Percentiles rank a stretch among this genome's conserved stretches.
Evolutionary conservation across 2,797 vertebrate species (phyloP).

Genomic region (Huso huso): DNA sequence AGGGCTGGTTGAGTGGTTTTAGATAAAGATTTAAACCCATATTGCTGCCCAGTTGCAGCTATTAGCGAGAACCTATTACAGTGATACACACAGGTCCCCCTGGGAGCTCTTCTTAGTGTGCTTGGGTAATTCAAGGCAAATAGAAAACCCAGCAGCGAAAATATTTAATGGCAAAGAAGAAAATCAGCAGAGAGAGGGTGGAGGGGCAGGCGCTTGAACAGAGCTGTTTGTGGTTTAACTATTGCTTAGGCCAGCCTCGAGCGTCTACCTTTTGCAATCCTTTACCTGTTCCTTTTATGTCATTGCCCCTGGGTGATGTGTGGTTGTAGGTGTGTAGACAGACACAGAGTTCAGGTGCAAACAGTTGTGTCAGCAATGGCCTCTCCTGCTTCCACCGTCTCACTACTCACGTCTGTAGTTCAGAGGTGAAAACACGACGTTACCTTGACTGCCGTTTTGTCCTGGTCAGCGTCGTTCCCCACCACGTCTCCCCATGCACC

Average conservation of each 20-base stretch:
- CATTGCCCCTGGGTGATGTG: too few species aligned
- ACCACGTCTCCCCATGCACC: too few species aligned
- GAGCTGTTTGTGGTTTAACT: conserved; percentile 27
- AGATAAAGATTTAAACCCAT: conserved; percentile 71
- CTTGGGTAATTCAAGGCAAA: conserved; percentile 71
- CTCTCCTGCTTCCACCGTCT: too few species aligned
- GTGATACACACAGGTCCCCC: conserved; percentile 45
- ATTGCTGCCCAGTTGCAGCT: conserved; percentile 61
- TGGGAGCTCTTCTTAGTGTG: conserved; percentile 59
- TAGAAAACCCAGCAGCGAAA: conserved; percentile 59
- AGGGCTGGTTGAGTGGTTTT: conserved; percentile 61
- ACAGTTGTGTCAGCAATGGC: too few species aligned
- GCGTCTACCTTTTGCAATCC: too few species aligned
- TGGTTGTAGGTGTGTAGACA: too few species aligned
- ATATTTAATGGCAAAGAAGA: conserved; percentile 37
- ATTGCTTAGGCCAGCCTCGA: conserved; percentile 12
- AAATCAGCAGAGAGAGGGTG: conserved; percentile 25
- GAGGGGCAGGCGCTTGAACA: conserved; percentile 31
- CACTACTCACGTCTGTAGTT: too few species aligned
- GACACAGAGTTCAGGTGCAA: too few species aligned
- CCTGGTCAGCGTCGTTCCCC: too few species aligned
- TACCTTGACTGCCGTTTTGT: too few species aligned
- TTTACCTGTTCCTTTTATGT: too few species aligned
- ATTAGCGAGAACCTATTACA: conserved; percentile 64
- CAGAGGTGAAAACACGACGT: too few species aligned